phyloP scores from a whole-genome alignment of 2,888 invertebrate species.

The Diplolepis rosae region DNA sequence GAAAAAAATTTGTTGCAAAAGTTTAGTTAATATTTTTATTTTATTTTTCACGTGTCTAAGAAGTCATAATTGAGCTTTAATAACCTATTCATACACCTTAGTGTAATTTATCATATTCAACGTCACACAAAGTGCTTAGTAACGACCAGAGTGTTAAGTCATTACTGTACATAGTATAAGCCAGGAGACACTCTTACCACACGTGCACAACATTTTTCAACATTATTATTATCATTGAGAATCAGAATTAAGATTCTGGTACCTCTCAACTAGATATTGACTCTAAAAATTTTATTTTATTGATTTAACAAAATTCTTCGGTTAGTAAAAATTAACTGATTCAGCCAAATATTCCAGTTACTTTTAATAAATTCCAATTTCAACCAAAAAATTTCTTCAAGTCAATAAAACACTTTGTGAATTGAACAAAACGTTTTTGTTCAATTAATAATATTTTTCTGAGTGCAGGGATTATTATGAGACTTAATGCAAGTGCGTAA shows the following conservation, averaged over 20 bases:
- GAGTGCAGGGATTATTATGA: slow-evolving; percentile 12
- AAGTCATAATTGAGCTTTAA: slow-evolving; percentile 26
- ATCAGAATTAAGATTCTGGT: too few relatives aligned
- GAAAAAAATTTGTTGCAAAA: too few relatives aligned
- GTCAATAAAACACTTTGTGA: too few relatives aligned
- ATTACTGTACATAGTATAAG: slow-evolving; percentile 18
- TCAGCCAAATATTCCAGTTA: too few relatives aligned
- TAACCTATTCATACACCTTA: slow-evolving; percentile 21
- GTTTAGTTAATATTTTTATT: too few relatives aligned
- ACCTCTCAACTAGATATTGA: neutral
- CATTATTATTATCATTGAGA: neutral
- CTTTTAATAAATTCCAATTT: too few relatives aligned
- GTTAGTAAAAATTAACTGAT: too few relatives aligned
- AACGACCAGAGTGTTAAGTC: slow-evolving; percentile 26
- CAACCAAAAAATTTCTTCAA: too few relatives aligned
- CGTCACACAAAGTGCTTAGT: slow-evolving; percentile 22
- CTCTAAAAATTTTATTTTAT: too few relatives aligned
- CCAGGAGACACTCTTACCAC: slow-evolving; percentile 12
- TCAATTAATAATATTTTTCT: too few relatives aligned
- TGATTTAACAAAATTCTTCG: too few relatives aligned
- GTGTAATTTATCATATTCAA: slow-evolving; percentile 28
- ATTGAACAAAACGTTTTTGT: too few relatives aligned
- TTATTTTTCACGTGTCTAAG: neutral
- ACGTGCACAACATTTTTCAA: neutral
- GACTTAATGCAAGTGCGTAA: slow-evolving; percentile 33